Percentiles rank a stretch among this genome's conserved stretches.
These are phyloP conservation scores for Zygothrica quintamaculata DNA, from an alignment of 2,888 invertebrate genomes.

Conservation along the genomic window DNA sequence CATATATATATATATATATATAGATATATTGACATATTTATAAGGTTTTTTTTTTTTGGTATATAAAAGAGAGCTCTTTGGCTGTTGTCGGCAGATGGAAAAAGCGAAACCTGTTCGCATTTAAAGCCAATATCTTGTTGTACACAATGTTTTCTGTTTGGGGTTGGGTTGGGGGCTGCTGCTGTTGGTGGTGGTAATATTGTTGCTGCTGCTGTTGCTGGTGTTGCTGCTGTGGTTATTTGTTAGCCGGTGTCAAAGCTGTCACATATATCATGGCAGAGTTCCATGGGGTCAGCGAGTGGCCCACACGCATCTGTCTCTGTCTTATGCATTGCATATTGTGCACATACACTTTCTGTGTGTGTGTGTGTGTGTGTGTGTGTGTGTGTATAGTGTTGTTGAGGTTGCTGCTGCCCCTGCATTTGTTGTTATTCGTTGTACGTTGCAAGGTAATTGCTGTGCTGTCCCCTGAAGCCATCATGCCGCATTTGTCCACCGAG, in stretches of 20 bases:
- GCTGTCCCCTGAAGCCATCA: conserved; percentile 76
- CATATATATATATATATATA: conserved; percentile 31
- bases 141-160: conserved; percentile 49
- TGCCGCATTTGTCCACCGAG: conserved; percentile 78
- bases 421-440: conserved; percentile 37
- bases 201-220: conserved; percentile 54
- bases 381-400: conserved; percentile 18
- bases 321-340: conserved; percentile 27
- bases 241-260: conserved; percentile 79
- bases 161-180: conserved; percentile 5
- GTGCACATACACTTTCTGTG: conserved; percentile 7
- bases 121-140: conserved; percentile 63
- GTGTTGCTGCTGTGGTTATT: conserved; percentile 62
- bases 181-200: conserved; percentile 29
- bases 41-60: conserved; percentile 8
- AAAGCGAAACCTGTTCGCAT: conserved; percentile 71
- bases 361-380: neutral
- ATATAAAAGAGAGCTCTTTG: conserved; percentile 38
- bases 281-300: conserved; percentile 73
- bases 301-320: conserved; percentile 72
- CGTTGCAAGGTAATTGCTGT: conserved; percentile 68
- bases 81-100: conserved; percentile 5
- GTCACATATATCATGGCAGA: conserved; percentile 77
- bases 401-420: conserved; percentile 1
- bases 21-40: conserved; percentile 15